Evolutionary conservation across 2,888 invertebrate species (phyloP).

Genomic region (Drosophila gaucha): DNA sequence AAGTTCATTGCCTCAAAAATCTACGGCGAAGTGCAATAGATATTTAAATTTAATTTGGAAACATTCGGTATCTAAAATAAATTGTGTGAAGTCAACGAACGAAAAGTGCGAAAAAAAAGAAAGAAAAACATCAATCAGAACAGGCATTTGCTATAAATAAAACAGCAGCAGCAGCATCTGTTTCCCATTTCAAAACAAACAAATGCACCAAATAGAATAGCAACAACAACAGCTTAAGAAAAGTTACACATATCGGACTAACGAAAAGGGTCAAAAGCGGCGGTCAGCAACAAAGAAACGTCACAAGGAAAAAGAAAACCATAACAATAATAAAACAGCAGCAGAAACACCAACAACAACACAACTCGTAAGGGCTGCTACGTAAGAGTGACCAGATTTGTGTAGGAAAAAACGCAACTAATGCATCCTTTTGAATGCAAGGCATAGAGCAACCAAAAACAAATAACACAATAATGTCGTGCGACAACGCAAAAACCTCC

Average conservation of each 20-base stretch:
- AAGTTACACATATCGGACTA: conserved; percentile 36
- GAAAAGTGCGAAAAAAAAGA: conserved; percentile 10
- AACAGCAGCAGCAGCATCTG: conserved; percentile 49
- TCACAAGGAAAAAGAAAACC: conserved; percentile 21
- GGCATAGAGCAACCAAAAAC: conserved; percentile 28
- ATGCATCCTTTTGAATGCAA: conserved; percentile 50
- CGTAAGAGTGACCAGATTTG: conserved; percentile 53
- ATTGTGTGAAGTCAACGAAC: conserved; percentile 50
- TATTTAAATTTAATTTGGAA: conserved; percentile 36
- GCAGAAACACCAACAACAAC: conserved; percentile 20
- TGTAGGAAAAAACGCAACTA: conserved; percentile 10
- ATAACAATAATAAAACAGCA: conserved; percentile 13
- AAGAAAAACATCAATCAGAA: conserved; percentile 37
- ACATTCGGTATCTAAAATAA: conserved; percentile 61
- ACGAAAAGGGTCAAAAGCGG: conserved; percentile 24
- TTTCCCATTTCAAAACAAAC: conserved; percentile 65
- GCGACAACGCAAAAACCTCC: conserved; percentile 88
- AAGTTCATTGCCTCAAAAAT: conserved; percentile 67
- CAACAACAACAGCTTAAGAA: conserved; percentile 32
- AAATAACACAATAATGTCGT: conserved; percentile 85
- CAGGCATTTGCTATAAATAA: conserved; percentile 57
- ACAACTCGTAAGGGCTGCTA: conserved; percentile 17
- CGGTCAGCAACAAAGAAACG: conserved; percentile 13
- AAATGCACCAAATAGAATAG: conserved; percentile 47
- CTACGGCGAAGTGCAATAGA: conserved; percentile 61